These are phyloP conservation scores for Loris lydekkerianus DNA, from an alignment of 2,797 vertebrate species.

Conservation along the genomic window DNA sequence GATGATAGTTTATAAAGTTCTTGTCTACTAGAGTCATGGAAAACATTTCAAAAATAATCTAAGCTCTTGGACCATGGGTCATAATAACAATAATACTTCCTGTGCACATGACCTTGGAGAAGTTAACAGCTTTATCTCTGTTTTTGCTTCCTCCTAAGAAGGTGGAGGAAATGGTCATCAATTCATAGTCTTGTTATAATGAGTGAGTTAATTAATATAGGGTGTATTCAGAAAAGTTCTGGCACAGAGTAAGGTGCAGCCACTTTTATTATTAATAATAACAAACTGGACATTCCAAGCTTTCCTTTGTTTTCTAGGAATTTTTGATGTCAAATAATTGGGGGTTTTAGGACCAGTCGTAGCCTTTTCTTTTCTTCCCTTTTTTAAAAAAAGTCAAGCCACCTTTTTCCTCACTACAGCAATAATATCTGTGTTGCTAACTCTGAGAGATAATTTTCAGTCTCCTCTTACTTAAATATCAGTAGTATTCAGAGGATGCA, in stretches of 20 bases:
- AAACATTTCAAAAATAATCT: neutral
- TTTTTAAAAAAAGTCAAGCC: neutral
- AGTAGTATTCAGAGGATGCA: neutral
- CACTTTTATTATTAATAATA: neutral
- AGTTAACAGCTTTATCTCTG: slow-evolving; percentile 1
- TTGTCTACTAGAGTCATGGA: neutral
- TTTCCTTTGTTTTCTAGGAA: neutral
- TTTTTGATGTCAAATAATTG: slow-evolving; percentile 1
- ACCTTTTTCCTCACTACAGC: neutral
- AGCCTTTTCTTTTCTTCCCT: neutral
- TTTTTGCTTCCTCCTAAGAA: neutral
- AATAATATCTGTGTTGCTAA: neutral
- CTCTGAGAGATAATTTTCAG: neutral
- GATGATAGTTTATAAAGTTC: neutral
- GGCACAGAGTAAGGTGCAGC: neutral
- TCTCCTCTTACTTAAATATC: neutral
- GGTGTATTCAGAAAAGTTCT: slow-evolving; percentile 10
- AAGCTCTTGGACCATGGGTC: neutral
- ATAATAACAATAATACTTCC: neutral
- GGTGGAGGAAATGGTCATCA: neutral
- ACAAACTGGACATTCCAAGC: neutral
- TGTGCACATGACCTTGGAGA: neutral
- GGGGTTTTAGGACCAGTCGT: neutral
- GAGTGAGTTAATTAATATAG: neutral
- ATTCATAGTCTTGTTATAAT: neutral